Base-by-base conservation (phyloP, 37 sponge, comb jelly and placozoan species). In the Axinella damicornis region DNA sequence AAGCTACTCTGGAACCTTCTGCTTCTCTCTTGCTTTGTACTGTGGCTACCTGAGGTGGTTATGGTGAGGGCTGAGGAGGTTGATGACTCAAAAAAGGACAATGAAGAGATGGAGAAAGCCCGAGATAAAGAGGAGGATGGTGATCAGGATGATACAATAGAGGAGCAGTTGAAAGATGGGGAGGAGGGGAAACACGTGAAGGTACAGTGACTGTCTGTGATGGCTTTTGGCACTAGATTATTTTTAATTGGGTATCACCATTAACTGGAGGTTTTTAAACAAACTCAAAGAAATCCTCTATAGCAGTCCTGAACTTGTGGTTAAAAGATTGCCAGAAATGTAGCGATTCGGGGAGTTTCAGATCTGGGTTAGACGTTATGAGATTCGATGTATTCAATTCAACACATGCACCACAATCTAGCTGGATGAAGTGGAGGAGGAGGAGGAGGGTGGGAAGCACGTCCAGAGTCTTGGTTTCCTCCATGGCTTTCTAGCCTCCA, bases 401-500 rank as follows among this genome's bases (percentile, higher is more conserved):
- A 4, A 46, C 46, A 46, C 46, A 46, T 9, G 9, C 46, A 46
- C 46, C 46, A 46, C 46, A 46, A 4, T 12, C 46, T 46, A 46
- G 46, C 9, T 46, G 69, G 76, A 75, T 16, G 36, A 54, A 31
- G 27, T 31, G 19, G 59, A 56, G 46, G 46, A 46, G 46, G 41
- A 41, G 37, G 37, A 16, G 5, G 25, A 33, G 63, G 28, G 22
- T 37, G 65, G 65, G 58, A 34, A 57, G 39, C 13, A 19, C 2
- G 73, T 0, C 46, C 4, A 4, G 46, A 46, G 53, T 15, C 54
- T 69, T 16, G 73, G 87, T 0, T 94, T 94, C 62, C 17, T 83
- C 0, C 94, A 94, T 83, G 94, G 76, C 27, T 94, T 94, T 63
- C 39, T 89, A 16, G 97, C 96, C 13, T 93, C 99, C 31, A 61